Conservation (phyloP, 2,797 vertebrate species). For the Aphelocoma californica region DNA sequence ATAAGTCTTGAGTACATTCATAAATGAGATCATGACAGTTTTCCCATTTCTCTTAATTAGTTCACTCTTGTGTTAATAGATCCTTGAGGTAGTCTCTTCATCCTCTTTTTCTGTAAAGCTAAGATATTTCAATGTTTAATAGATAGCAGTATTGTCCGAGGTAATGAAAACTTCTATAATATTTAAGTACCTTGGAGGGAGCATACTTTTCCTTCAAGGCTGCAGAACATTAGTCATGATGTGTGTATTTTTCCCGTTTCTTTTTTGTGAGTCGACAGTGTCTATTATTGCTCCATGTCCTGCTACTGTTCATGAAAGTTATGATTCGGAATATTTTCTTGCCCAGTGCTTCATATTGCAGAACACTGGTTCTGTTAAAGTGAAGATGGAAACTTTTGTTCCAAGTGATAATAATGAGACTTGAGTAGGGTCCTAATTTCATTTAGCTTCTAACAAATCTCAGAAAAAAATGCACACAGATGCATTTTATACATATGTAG, state of each 20-base stretch:
- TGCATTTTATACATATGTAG: background rate
- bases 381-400: background rate
- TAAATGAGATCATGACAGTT: background rate
- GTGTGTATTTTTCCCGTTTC: background rate
- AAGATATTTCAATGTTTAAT: background rate
- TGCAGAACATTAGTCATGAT: background rate
- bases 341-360: background rate
- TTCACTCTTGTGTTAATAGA: background rate
- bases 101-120: background rate
- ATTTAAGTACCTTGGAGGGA: background rate
- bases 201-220: background rate
- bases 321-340: background rate
- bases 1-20: background rate
- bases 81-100: background rate
- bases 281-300: background rate
- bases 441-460: background rate
- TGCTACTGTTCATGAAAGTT: background rate
- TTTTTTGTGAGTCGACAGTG: background rate
- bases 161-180: background rate
- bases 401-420: background rate
- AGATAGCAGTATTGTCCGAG: background rate
- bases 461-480: background rate
- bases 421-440: background rate
- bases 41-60: background rate
- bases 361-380: background rate